phyloP scores from a whole-genome alignment of 2,888 invertebrate genomes.

The Torymus texanus region DNA sequence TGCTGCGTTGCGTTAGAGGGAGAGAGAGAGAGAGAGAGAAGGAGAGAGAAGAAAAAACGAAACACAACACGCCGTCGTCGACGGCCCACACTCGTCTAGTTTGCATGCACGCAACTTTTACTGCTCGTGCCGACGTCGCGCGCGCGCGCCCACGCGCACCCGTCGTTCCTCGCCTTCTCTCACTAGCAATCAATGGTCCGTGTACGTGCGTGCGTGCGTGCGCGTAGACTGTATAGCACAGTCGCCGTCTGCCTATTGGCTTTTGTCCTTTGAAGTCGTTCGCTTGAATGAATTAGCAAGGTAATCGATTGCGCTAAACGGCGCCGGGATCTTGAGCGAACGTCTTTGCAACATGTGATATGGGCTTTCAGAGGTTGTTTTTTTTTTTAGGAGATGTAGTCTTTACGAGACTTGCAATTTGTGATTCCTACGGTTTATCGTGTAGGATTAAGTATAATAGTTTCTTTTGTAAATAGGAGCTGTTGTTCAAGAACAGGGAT shows the following conservation, averaged over 20 bases:
- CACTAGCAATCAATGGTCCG: slow-evolving; percentile 26
- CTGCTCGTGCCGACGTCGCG: neutral
- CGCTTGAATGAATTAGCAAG: too few species aligned
- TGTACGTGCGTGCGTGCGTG: neutral
- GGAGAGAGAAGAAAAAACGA: neutral
- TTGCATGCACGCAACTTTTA: slow-evolving; percentile 36
- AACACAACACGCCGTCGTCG: slow-evolving; percentile 1
- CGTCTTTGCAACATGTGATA: neutral
- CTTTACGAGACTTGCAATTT: too few species aligned
- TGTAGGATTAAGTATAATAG: too few species aligned
- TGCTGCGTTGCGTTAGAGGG: neutral
- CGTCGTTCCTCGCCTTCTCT: neutral
- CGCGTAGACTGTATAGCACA: too few species aligned
- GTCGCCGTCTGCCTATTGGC: too few species aligned
- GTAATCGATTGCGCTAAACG: neutral
- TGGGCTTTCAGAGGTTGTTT: too few species aligned
- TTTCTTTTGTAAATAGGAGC: too few species aligned
- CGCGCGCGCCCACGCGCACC: slow-evolving; percentile 11
- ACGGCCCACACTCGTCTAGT: slow-evolving; percentile 35
- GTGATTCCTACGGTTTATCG: too few species aligned
- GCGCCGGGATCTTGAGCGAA: too few species aligned
- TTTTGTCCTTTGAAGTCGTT: too few species aligned
- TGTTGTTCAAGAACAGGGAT: too few species aligned
- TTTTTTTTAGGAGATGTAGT: too few species aligned
- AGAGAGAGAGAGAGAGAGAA: neutral